Conservation (phyloP, 2,888 invertebrate genomes). For the Rapana venosa region DNA sequence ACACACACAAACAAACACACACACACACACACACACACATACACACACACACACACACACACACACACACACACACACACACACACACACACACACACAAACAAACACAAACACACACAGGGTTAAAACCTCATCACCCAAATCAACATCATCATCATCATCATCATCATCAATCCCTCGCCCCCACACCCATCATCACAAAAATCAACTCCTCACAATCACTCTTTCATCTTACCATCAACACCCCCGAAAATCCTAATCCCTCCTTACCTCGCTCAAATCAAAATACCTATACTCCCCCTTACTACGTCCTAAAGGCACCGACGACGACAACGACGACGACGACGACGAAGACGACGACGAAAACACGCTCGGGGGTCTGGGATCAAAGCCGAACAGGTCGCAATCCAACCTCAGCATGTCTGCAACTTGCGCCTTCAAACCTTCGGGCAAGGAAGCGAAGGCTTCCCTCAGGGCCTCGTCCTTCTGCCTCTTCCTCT, state of each 20-base stretch:
- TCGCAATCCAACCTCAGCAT: conserved; percentile 19
- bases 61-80: neutral
- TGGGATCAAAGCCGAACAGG: conserved; percentile 31
- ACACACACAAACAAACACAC: neutral
- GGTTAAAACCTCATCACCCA: neutral
- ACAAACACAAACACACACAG: neutral
- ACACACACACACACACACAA: neutral
- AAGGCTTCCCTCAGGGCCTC: conserved; percentile 43
- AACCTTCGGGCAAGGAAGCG: neutral
- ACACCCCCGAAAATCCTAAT: neutral
- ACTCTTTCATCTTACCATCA: neutral
- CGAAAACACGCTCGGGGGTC: conserved; percentile 10
- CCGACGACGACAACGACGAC: neutral
- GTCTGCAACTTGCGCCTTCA: neutral
- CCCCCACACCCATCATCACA: neutral
- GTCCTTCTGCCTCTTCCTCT: conserved; percentile 52
- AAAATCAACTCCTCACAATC: neutral
- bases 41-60: conserved; percentile 1
- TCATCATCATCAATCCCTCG: neutral
- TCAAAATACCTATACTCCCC: neutral
- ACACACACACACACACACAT: neutral
- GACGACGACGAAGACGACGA: neutral
- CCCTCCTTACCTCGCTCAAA: neutral
- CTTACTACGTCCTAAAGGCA: neutral
- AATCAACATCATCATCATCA: no score